These are phyloP conservation scores for Silurus lanzhouensis DNA, from an alignment of 2,797 vertebrate species.

Conservation along the genomic window DNA sequence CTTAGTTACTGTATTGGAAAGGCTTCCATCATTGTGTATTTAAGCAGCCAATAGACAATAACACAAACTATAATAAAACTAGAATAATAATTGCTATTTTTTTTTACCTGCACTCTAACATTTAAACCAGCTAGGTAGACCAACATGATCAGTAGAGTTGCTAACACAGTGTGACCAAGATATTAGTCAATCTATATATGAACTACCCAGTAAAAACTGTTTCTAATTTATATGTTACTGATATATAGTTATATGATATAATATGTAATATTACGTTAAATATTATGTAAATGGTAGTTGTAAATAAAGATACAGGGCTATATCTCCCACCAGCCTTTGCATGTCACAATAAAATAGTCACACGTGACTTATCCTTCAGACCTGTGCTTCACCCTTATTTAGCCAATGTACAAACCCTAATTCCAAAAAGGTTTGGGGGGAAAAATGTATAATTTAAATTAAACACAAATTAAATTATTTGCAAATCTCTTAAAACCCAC, in stretches of 20 bases:
- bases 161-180: neutral
- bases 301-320: neutral
- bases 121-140: neutral
- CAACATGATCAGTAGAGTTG: neutral
- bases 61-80: neutral
- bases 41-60: too few relatives aligned
- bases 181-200: neutral
- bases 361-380: too few relatives aligned
- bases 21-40: neutral
- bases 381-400: too few relatives aligned
- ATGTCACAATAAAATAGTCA: too few relatives aligned
- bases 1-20: constrained; percentile 6
- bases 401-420: too few relatives aligned
- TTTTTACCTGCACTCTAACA: neutral
- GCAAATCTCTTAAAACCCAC: too few relatives aligned
- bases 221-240: neutral
- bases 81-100: too few relatives aligned
- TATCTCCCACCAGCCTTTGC: too few relatives aligned
- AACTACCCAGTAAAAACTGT: neutral
- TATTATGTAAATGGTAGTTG: neutral
- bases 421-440: too few relatives aligned
- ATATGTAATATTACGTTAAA: neutral
- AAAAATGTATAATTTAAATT: too few relatives aligned
- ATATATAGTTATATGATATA: neutral
- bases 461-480: too few relatives aligned